Evolutionary conservation across 1,140 invertebrate species (phyloP).

Genomic region (Anoplolepis gracilipes): DNA sequence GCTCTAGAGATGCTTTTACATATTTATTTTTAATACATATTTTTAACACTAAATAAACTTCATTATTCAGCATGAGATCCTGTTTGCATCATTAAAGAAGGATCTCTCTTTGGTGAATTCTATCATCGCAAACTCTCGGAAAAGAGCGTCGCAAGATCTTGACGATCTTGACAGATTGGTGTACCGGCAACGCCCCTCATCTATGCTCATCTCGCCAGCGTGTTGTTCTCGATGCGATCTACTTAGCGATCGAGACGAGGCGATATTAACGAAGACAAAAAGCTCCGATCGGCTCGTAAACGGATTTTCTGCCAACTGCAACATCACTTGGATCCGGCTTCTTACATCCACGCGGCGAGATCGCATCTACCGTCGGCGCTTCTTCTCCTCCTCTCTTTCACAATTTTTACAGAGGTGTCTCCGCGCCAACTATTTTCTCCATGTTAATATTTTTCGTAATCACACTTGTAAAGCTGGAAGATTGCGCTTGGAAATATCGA

Average conservation of each 20-base stretch:
- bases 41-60: constrained; percentile 35
- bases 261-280: constrained; percentile 68
- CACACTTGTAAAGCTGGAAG: constrained; percentile 5
- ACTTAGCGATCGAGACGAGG: constrained; percentile 55
- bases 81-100: constrained; percentile 1
- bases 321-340: constrained; percentile 38
- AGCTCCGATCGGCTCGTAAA: constrained; percentile 44
- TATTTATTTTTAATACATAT: not conserved
- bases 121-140: constrained; percentile 11
- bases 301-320: constrained; percentile 60
- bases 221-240: constrained; percentile 38
- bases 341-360: constrained; percentile 23
- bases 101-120: constrained; percentile 38
- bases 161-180: constrained; percentile 54
- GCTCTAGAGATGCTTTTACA: not conserved
- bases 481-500: constrained; percentile 1
- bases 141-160: constrained; percentile 42
- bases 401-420: constrained; percentile 42
- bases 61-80: constrained; percentile 35
- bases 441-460: constrained; percentile 40
- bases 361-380: constrained; percentile 47
- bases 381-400: constrained; percentile 35
- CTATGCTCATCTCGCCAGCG: constrained; percentile 37
- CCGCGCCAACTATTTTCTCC: constrained; percentile 7
- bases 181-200: constrained; percentile 58